phyloP scores from a whole-genome alignment of 2,113 vertebrate species.

The Otis tarda region DNA sequence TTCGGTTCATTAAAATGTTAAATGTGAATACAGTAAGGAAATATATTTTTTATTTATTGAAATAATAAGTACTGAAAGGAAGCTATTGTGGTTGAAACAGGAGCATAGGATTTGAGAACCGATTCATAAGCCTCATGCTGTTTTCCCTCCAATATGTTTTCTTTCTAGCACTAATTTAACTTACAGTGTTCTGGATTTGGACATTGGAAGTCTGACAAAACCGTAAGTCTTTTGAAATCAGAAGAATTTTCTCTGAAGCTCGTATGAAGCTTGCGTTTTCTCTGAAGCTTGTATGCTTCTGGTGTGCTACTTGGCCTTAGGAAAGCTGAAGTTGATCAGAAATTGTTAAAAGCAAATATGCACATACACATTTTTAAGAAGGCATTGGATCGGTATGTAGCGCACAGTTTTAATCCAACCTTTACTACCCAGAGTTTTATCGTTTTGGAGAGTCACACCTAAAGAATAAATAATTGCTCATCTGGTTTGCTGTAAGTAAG shows the following conservation, averaged over 20 bases:
- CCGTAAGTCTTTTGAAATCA: background rate
- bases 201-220: background rate
- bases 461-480: background rate
- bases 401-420: background rate
- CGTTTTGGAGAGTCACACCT: background rate
- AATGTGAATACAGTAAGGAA: background rate
- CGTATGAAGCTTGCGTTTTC: background rate
- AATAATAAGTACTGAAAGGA: background rate
- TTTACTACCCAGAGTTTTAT: background rate
- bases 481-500: background rate
- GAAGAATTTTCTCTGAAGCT: background rate
- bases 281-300: background rate
- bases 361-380: background rate
- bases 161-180: background rate
- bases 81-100: background rate
- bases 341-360: background rate
- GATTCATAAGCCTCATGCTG: background rate
- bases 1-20: background rate
- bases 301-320: background rate
- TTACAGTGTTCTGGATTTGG: background rate
- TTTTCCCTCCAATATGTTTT: fast-evolving
- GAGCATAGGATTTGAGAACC: background rate
- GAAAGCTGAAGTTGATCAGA: background rate
- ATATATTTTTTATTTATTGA: background rate
- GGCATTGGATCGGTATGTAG: background rate